Evolutionary conservation across 2,888 invertebrate species (phyloP).

Genomic region (Hoplodrina blanda): DNA sequence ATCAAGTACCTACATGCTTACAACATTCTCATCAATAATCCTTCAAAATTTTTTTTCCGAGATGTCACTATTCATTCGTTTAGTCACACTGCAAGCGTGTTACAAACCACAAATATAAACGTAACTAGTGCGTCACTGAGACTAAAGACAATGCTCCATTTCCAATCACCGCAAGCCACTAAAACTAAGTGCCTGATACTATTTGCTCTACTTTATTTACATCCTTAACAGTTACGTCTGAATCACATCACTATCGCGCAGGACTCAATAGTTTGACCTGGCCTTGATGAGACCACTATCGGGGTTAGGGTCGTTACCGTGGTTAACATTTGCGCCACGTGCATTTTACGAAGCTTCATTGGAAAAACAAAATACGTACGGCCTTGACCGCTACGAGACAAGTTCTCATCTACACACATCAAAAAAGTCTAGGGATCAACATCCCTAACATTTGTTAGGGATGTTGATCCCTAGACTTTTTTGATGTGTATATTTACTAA

Average conservation of each 20-base stretch:
- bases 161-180: slow-evolving; percentile 28
- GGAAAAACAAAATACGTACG: slow-evolving; percentile 8
- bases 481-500: too few relatives aligned
- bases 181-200: slow-evolving; percentile 45
- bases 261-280: slow-evolving; percentile 23
- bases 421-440: too few relatives aligned
- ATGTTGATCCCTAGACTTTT: too few relatives aligned
- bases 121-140: slow-evolving; percentile 3
- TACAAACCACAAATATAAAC: slow-evolving; percentile 4
- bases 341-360: slow-evolving; percentile 15
- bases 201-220: slow-evolving; percentile 45
- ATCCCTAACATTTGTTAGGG: too few relatives aligned
- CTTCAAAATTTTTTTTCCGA: not conserved
- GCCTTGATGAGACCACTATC: slow-evolving; percentile 11
- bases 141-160: slow-evolving; percentile 9
- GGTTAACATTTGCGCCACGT: slow-evolving; percentile 45
- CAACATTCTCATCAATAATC: not conserved
- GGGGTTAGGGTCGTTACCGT: slow-evolving; percentile 1
- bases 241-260: slow-evolving; percentile 33
- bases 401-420: not conserved
- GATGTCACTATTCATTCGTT: slow-evolving; percentile 3
- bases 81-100: not conserved
- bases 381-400: slow-evolving; percentile 30
- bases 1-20: not conserved
- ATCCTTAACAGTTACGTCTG: slow-evolving; percentile 42